Evolutionary conservation across 2,113 vertebrate species (phyloP).

Genomic region (Bufo gargarizans): DNA sequence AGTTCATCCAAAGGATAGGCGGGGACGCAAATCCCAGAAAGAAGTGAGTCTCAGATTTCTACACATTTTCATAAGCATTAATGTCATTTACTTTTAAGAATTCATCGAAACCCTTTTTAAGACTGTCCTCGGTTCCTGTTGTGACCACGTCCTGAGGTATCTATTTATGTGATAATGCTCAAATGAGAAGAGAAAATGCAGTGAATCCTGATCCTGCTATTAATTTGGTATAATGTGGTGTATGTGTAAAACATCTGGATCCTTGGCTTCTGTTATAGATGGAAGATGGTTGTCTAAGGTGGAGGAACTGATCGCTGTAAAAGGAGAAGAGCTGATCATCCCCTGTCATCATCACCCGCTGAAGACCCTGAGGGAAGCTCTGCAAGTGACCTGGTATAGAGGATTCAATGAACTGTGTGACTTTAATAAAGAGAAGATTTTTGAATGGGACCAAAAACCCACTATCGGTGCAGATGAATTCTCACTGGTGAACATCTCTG

Average conservation of each 20-base stretch:
- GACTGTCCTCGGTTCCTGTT: too few relatives aligned
- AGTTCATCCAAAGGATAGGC: too few relatives aligned
- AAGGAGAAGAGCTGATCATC: conserved; percentile 13
- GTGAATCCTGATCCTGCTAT: too few relatives aligned
- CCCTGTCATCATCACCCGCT: conserved; percentile 18
- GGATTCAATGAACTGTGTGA: neutral
- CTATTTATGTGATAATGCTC: too few relatives aligned
- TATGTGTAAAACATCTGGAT: neutral
- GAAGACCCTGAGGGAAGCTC: neutral
- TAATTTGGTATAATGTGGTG: too few relatives aligned
- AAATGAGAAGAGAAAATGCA: too few relatives aligned
- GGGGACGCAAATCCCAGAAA: too few relatives aligned
- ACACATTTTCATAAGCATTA: too few relatives aligned
- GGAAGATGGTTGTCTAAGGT: neutral
- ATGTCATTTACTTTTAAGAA: too few relatives aligned
- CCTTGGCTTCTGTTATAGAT: neutral
- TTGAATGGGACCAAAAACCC: neutral
- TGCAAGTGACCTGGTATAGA: conserved; percentile 6
- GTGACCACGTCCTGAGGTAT: too few relatives aligned
- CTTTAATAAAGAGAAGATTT: neutral
- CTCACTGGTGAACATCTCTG: conserved; percentile 15
- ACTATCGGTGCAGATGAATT: neutral
- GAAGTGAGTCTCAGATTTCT: too few relatives aligned
- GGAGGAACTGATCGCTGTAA: conserved; percentile 14
- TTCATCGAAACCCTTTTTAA: too few relatives aligned